phyloP scores from a whole-genome alignment of 2,888 invertebrate species.

The Tinea pellionella region DNA sequence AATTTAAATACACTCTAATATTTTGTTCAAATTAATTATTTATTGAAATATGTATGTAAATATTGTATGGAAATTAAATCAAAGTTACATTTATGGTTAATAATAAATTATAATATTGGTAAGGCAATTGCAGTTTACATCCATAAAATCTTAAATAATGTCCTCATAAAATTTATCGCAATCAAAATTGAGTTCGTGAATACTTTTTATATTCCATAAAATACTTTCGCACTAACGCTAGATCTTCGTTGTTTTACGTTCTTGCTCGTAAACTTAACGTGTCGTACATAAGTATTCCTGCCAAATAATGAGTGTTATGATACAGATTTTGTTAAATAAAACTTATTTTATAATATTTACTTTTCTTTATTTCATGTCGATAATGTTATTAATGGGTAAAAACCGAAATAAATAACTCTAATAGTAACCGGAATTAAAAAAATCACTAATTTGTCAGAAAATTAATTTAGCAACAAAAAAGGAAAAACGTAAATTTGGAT shows the following conservation, averaged over 20 bases:
- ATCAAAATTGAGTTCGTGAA: conserved; percentile 29
- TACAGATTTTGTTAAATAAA: conserved; percentile 2
- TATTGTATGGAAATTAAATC: background rate
- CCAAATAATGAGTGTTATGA: conserved; percentile 5
- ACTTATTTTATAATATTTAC: background rate
- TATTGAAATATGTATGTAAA: too few species aligned
- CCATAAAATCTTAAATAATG: conserved; percentile 25
- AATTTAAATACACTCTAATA: too few species aligned
- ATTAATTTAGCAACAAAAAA: background rate
- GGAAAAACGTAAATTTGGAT: background rate
- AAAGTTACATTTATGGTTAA: background rate
- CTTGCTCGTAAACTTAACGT: conserved; percentile 21
- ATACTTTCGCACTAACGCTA: conserved; percentile 28
- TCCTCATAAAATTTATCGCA: conserved; percentile 28
- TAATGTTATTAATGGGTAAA: too few species aligned
- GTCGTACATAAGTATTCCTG: conserved; percentile 14
- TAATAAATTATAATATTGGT: conserved; percentile 6
- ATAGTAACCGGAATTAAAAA: too few species aligned
- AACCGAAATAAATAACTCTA: too few species aligned
- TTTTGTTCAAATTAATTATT: too few species aligned
- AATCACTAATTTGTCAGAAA: too few species aligned
- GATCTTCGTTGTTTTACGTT: conserved; percentile 18
- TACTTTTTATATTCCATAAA: conserved; percentile 31
- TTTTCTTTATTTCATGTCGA: background rate
- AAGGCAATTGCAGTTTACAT: conserved; percentile 22